Percentiles rank a stretch among this genome's conserved stretches.
Conservation (phyloP, 2,797 vertebrate species). For the Spatula versicolor region DNA sequence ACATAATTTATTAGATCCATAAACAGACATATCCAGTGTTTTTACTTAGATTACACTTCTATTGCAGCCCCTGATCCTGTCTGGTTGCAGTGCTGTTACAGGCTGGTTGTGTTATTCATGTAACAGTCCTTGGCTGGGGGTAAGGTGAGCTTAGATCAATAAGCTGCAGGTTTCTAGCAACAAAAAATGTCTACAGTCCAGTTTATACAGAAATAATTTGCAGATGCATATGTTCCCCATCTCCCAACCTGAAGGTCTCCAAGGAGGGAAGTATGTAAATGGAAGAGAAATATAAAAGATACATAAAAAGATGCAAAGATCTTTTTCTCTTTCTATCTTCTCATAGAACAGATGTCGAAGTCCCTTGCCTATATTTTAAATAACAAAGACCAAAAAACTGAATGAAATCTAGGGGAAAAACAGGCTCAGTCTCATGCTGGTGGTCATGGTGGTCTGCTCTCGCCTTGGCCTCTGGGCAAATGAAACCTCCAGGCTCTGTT, state of each 20-base stretch:
- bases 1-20: conserved; percentile 84
- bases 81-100: conserved; percentile 42
- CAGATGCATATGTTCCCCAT: not conserved
- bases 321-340: not conserved
- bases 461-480: not conserved
- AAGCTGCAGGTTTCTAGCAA: conserved; percentile 12
- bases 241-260: not conserved
- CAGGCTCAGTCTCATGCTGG: rapidly evolving
- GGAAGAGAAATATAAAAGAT: not conserved
- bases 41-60: conserved; percentile 78
- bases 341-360: not conserved
- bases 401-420: rapidly evolving
- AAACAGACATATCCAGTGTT: conserved; percentile 80
- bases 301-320: not conserved
- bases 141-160: conserved; percentile 9
- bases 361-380: not conserved
- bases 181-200: not conserved
- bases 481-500: not conserved
- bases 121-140: conserved; percentile 14
- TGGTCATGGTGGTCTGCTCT: not conserved
- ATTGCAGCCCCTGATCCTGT: conserved; percentile 72
- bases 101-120: conserved; percentile 69
- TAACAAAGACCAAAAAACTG: not conserved
- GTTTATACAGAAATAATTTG: not conserved
- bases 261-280: not conserved